Evolutionary conservation across 92 coral and sea anemone species (phyloP), one percentile per base, ranked within the genome.

Genomic region (Plumapathes pennacea): DNA sequence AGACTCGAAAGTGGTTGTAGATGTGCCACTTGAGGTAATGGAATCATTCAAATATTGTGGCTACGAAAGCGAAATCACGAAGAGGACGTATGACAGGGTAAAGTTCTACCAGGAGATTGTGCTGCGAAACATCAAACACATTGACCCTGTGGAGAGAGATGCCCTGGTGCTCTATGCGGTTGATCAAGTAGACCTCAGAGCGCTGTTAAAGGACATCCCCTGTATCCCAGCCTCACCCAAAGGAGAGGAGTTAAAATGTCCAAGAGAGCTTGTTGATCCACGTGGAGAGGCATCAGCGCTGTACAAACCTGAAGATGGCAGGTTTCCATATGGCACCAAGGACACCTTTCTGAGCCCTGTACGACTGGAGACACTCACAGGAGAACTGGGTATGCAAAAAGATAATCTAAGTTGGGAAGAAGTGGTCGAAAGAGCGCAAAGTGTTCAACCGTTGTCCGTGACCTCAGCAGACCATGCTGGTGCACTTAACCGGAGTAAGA

Each of bases 141-240:
- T 74, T 8, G 52, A 56, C 24, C 27, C 52, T 2, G 32, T 31
- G 4, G 29, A 39, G 53, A 55, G 95, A 28, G 67, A 87, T 30
- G 13, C 54, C 10, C 59, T 87, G 56, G 78, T 76, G 2, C 43
- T 77, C 33, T 62, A 71, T 53, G 85, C 82, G 15, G 25, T 86
- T 24, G 82, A 67, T 15, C 78, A 38, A 1, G 62, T 29, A n/a
- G 62, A 31, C 10, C 58, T 59, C 20, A 53, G 61, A 19, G 15
- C 55, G 3, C 54, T 77, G 2, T 34, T 82, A 20, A 28, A 41
- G 10, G 19, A 38, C 1, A 26, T 47, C 33, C 66, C 67, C 4
- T 90, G 97, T 28, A 82, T 90, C 44, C 90, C 95, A 17, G 60
- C 60, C 45, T 42, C 95, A 14, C 85, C 95, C 2, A 14, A 61